Percentiles rank a stretch among this genome's conserved stretches.
Evolutionary conservation across 2,888 invertebrate species (phyloP).

Genomic region (Ochropleura plecta): DNA sequence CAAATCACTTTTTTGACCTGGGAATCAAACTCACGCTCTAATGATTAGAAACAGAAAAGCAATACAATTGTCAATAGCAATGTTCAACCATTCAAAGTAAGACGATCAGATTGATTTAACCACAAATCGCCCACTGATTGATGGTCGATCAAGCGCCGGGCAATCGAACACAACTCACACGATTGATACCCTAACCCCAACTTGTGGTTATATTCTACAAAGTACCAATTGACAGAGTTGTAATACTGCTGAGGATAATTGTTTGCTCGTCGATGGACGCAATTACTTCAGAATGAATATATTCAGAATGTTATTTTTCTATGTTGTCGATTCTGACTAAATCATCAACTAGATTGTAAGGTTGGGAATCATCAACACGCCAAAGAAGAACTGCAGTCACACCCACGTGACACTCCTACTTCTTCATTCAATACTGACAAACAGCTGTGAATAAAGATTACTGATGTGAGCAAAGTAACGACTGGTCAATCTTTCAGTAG

Average conservation of each 20-base stretch:
- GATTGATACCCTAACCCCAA: conserved; percentile 20
- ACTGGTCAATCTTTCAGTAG: not conserved
- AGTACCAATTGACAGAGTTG: not conserved
- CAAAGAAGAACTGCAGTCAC: not conserved
- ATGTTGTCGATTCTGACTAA: too few relatives aligned
- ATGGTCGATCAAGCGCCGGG: conserved; percentile 16
- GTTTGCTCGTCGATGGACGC: not conserved
- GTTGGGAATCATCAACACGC: not conserved
- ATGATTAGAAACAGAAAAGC: too few relatives aligned
- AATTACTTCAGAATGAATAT: not conserved
- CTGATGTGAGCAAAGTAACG: not conserved
- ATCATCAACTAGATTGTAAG: not conserved
- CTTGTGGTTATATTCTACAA: conserved; percentile 30
- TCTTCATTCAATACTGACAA: not conserved
- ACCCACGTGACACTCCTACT: too few relatives aligned
- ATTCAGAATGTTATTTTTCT: not conserved
- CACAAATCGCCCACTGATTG: conserved; percentile 30
- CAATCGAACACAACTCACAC: conserved; percentile 6
- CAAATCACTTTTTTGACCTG: too few relatives aligned
- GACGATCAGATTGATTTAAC: not conserved
- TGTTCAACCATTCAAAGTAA: conserved; percentile 10
- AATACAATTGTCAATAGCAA: not conserved
- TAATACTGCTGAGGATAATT: not conserved
- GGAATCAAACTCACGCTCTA: too few relatives aligned
- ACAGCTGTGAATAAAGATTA: not conserved